Conservation (phyloP, 2,797 vertebrate species). For the Cottoperca gobio region DNA sequence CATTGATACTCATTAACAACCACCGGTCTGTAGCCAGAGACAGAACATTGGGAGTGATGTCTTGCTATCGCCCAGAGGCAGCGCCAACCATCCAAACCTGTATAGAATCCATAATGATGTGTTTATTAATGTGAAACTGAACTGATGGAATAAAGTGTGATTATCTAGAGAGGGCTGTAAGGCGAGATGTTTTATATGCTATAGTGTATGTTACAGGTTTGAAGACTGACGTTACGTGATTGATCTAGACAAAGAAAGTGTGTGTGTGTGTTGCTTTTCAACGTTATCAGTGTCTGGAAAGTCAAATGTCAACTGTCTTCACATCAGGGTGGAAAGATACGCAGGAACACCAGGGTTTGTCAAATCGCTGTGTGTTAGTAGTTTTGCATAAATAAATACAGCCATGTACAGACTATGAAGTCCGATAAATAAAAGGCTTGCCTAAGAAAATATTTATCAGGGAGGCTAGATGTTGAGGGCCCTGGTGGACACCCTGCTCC, state of each 20-base stretch:
- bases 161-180: not conserved
- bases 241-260: constrained; percentile 30
- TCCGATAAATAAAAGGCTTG: not conserved
- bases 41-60: constrained; percentile 12
- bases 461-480: not conserved
- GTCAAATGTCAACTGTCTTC: constrained; percentile 39
- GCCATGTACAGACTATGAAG: not conserved
- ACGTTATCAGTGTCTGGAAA: constrained; percentile 61
- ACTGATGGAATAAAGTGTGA: constrained; percentile 31
- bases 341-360: not conserved
- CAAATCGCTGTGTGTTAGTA: not conserved
- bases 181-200: not conserved
- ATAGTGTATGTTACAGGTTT: not conserved
- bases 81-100: constrained; percentile 18
- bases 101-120: constrained; percentile 2
- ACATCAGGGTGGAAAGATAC: constrained; percentile 16
- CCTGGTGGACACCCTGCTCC: not conserved
- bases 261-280: constrained; percentile 38
- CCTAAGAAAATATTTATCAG: not conserved
- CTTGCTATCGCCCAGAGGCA: constrained; percentile 4
- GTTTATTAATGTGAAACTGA: constrained; percentile 31
- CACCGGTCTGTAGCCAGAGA: not conserved
- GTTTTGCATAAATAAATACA: not conserved
- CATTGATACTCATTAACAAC: constrained; percentile 1
- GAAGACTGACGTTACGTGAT: constrained; percentile 17